A percentile compares a stretch with the other conserved stretches of the same genome.
These are phyloP conservation scores for Lasioglossum calceatum DNA, from an alignment of 2,888 invertebrate genomes.

Conservation along the genomic window DNA sequence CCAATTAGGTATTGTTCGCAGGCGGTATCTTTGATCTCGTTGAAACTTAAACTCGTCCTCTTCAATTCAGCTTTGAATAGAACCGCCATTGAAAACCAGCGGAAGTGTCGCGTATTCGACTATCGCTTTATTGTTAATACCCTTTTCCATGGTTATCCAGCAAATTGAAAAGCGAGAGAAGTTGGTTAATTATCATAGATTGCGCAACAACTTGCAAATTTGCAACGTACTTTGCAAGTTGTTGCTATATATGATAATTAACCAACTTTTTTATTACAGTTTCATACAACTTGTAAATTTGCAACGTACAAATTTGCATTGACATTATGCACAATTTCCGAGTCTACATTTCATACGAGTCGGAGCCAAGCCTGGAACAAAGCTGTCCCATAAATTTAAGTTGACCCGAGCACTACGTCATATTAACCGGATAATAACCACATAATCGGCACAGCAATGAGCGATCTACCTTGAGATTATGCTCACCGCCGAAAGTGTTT, in stretches of 20 bases:
- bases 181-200: not conserved
- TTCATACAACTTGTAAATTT: not conserved
- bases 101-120: not conserved
- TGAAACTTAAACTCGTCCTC: not conserved
- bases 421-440: constrained; percentile 22
- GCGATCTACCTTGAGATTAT: constrained; percentile 6
- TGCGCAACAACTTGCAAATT: not conserved
- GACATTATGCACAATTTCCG: not conserved
- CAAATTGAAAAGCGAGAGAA: not conserved
- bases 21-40: not conserved
- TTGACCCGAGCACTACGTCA: not conserved
- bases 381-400: constrained; percentile 1
- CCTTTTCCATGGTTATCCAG: not conserved
- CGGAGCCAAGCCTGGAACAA: not conserved
- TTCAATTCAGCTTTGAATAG: not conserved
- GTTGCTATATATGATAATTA: no score
- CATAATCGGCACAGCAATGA: not conserved
- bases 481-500: not conserved
- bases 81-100: not conserved
- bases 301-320: not conserved
- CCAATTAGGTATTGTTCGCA: not conserved
- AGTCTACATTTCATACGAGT: not conserved
- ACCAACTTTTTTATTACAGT: no score
- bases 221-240: not conserved
- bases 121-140: not conserved